Evolutionary conservation across 2,888 invertebrate genomes (phyloP), one percentile per base, ranked within the genome.

Genomic region (Cephus pulcher): DNA sequence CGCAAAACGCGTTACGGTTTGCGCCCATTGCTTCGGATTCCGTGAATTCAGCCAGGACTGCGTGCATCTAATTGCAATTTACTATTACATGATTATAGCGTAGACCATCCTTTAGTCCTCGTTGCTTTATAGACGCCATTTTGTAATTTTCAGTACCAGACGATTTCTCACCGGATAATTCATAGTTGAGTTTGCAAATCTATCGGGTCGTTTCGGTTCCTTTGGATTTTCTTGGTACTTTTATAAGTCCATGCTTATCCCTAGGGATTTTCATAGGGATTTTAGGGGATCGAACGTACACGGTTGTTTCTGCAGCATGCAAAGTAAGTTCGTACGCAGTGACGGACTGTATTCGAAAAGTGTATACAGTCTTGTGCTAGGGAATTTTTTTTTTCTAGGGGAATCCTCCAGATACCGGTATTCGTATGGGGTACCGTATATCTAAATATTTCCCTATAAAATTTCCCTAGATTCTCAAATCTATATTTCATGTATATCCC

Each of bases 1-100:
- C 82, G 82, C 84, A 83, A 85, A 87, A 81, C 84, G 82, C 80
- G 79, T 86, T 83, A 82, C 79, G 69, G 33, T 40, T 23, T 37
- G 75, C 73, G 76, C 73, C 76, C 69, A 15, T 56, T 73, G 76
- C 81, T 80, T 69, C 75, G 69, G 76, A 79, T 83, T 56, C 56
- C 80, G 78, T 73, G 78, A 76, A 77, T 76, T 79, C 75, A 79
- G 70, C 56, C 56, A 9, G 56, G 56, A 56, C 56, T 56, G 56
- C 56, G 56, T 56, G 56, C 56, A 9, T 32, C 32, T 71, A 71
- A 71, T 71, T 71, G 71, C 71, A 33, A 71, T 71, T 71, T 71
- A 71, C 32, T 71, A 71, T 34, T 32, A 4, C 71, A n/a, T 56
- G 33, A 34, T 71, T 71, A 71, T 71, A 32, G 71, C 56, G 15